Conservation (phyloP, 2,113 vertebrate species). For the Oncorhynchus clarkii region DNA sequence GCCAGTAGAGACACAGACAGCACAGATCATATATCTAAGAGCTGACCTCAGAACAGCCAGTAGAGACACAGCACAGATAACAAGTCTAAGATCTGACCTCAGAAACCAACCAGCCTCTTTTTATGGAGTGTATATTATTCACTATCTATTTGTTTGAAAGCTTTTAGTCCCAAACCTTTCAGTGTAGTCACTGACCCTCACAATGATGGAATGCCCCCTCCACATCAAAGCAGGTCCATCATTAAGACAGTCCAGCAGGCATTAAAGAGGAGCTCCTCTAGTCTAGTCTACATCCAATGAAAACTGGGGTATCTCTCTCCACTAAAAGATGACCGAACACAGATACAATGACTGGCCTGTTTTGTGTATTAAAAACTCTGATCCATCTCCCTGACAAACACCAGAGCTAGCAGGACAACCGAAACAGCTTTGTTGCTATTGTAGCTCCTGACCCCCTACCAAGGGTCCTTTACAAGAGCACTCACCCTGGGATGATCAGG, state of each 20-base stretch:
- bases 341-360: constrained; percentile 45
- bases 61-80: constrained; percentile 50
- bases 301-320: constrained; percentile 26
- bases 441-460: constrained; percentile 72
- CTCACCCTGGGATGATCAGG: constrained; percentile 69
- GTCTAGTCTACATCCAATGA: constrained; percentile 10
- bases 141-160: constrained; percentile 14
- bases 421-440: constrained; percentile 65
- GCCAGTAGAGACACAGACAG: constrained; percentile 40
- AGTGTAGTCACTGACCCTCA: constrained; percentile 24
- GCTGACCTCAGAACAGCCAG: constrained; percentile 47
- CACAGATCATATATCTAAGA: constrained; percentile 55
- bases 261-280: constrained; percentile 14
- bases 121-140: background rate
- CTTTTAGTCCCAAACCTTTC: constrained; percentile 16
- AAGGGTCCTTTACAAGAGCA: constrained; percentile 63
- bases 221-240: constrained; percentile 43
- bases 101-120: constrained; percentile 8
- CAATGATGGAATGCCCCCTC: constrained; percentile 43
- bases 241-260: constrained; percentile 4
- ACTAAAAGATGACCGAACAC: constrained; percentile 49
- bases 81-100: constrained; percentile 58
- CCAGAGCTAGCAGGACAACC: constrained; percentile 50
- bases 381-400: constrained; percentile 58
- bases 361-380: constrained; percentile 47